Conservation (phyloP, 2,113 vertebrate genomes). For the Nematolebias whitei region DNA sequence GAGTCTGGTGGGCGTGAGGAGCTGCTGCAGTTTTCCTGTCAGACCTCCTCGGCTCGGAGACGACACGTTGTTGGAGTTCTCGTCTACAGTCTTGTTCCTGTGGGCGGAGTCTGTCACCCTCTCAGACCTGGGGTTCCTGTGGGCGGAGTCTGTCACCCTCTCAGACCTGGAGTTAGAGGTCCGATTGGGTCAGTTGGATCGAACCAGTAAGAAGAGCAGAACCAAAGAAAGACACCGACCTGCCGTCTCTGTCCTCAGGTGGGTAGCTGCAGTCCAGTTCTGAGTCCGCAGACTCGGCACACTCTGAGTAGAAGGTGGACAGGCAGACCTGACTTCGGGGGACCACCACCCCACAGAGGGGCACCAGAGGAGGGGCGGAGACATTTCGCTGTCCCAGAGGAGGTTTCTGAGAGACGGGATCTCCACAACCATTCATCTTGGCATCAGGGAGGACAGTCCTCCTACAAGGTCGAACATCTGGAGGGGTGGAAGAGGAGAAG, state of each 20-base stretch:
- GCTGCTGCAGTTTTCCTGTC: slow-evolving; percentile 87
- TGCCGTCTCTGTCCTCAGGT: slow-evolving; percentile 52
- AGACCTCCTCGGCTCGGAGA: slow-evolving; percentile 79
- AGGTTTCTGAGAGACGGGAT: slow-evolving; percentile 61
- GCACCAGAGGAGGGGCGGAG: slow-evolving; percentile 29
- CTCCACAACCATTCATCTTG: slow-evolving; percentile 19
- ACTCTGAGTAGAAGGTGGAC: slow-evolving; percentile 80
- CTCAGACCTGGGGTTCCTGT: slow-evolving; percentile 39
- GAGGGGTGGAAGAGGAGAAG: background rate
- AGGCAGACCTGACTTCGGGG: slow-evolving; percentile 78
- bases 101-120: slow-evolving; percentile 35
- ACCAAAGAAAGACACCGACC: slow-evolving; percentile 48
- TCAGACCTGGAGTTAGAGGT: slow-evolving; percentile 34
- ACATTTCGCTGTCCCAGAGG: slow-evolving; percentile 58
- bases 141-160: too few relatives aligned
- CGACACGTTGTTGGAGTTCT: slow-evolving; percentile 77
- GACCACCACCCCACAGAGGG: slow-evolving; percentile 50
- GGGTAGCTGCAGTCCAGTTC: slow-evolving; percentile 61
- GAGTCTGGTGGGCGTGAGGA: slow-evolving; percentile 85
- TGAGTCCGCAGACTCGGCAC: slow-evolving; percentile 34
- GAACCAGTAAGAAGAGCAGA: too few relatives aligned
- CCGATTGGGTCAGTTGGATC: background rate
- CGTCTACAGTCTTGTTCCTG: slow-evolving; percentile 64
- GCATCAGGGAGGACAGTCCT: slow-evolving; percentile 19
- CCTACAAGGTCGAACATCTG: slow-evolving; percentile 54